phyloP scores from a whole-genome alignment of 2,797 vertebrate genomes.

The Pseudotriccus pelzelni region DNA sequence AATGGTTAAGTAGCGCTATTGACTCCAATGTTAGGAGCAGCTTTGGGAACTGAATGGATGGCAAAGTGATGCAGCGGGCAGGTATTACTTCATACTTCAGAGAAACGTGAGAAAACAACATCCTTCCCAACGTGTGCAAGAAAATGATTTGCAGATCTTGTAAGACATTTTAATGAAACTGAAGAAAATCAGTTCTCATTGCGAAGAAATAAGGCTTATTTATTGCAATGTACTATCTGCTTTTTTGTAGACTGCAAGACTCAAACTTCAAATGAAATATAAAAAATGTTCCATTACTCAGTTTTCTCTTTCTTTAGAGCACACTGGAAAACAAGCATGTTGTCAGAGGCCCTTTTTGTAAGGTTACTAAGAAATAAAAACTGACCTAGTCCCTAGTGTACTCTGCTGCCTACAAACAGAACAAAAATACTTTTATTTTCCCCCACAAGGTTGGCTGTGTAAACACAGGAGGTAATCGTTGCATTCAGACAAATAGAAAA shows the following conservation, averaged over 20 bases:
- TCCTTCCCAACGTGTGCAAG: neutral
- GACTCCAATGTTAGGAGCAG: neutral
- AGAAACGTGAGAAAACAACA: neutral
- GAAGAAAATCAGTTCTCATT: neutral
- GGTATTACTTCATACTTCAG: neutral
- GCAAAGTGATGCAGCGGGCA: neutral
- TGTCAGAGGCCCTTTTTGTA: conserved; percentile 1
- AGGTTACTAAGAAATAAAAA: conserved; percentile 59
- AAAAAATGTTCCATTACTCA: conserved; percentile 53
- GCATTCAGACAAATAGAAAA: neutral
- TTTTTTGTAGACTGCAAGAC: neutral
- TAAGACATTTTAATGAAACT: neutral
- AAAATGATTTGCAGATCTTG: neutral
- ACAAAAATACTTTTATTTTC: conserved; percentile 46
- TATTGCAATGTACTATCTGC: neutral
- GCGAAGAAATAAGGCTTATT: neutral
- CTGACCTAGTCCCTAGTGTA: conserved; percentile 32
- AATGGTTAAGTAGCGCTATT: neutral
- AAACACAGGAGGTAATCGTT: neutral
- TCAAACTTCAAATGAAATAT: conserved; percentile 1
- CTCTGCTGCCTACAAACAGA: neutral
- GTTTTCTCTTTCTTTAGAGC: conserved; percentile 35
- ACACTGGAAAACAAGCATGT: conserved; percentile 18
- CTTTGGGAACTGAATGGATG: neutral
- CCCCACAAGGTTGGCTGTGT: neutral